Conservation (phyloP, 2,888 invertebrate genomes). For the Linnaemya tessellans region DNA sequence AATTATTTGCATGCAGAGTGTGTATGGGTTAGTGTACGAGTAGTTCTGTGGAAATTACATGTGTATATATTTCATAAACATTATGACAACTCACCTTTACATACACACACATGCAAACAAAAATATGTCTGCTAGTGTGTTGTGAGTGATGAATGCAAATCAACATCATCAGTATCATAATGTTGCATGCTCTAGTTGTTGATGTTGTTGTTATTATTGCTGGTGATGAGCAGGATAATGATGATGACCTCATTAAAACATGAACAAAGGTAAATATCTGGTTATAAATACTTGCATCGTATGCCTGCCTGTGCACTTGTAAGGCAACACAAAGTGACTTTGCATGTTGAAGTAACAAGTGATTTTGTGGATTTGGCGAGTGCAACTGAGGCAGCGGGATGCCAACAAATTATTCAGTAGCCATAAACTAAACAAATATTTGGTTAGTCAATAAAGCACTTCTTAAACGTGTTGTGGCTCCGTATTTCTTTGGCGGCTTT, state of each 20-base stretch:
- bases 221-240: slow-evolving; percentile 55
- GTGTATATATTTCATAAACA: slow-evolving; percentile 41
- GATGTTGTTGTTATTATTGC: slow-evolving; percentile 27
- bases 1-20: neutral
- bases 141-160: slow-evolving; percentile 58
- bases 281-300: slow-evolving; percentile 24
- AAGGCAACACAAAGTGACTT: slow-evolving; percentile 43
- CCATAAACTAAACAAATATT: neutral
- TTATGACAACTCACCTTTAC: slow-evolving; percentile 57
- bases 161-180: slow-evolving; percentile 25
- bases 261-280: slow-evolving; percentile 55
- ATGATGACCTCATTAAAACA: slow-evolving; percentile 66
- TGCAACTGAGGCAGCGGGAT: neutral
- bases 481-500: too few species aligned
- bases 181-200: slow-evolving; percentile 30
- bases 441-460: too few species aligned
- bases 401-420: neutral
- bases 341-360: slow-evolving; percentile 55
- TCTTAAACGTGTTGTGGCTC: too few species aligned
- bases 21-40: neutral
- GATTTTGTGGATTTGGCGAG: neutral
- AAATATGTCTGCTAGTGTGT: slow-evolving; percentile 31
- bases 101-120: slow-evolving; percentile 1
- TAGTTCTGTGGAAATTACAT: slow-evolving; percentile 35
- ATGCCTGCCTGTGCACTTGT: neutral